A percentile compares a stretch with the other conserved stretches of the same genome.
Evolutionary conservation across 2,113 vertebrate species (phyloP).

Genomic region (Ardeotis arabs): DNA sequence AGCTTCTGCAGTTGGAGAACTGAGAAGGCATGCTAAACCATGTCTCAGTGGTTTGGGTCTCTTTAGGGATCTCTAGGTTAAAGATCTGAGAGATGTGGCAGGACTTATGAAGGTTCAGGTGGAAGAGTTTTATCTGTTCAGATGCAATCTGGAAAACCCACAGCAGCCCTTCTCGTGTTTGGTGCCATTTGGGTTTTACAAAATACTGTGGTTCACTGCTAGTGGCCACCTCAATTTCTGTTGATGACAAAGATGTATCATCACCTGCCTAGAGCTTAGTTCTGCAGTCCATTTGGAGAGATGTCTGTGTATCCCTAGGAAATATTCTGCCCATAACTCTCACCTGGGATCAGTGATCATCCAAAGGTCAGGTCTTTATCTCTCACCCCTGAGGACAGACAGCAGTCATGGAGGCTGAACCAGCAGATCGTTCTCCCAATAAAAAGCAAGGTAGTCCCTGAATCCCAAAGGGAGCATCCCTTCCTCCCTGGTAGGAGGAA

Average conservation of each 20-base stretch:
- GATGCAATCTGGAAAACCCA: background rate
- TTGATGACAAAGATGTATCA: background rate
- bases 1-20: background rate
- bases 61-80: background rate
- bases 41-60: background rate
- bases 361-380: background rate
- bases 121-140: background rate
- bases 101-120: background rate
- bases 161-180: background rate
- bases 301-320: background rate
- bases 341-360: background rate
- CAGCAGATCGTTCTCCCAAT: background rate
- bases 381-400: background rate
- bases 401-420: background rate
- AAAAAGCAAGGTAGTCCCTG: background rate
- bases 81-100: background rate
- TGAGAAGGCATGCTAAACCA: background rate
- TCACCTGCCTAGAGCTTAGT: background rate
- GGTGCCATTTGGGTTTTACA: background rate
- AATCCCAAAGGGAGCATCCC: background rate
- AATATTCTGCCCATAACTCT: background rate
- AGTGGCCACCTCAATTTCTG: background rate
- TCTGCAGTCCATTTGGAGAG: background rate
- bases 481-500: background rate
- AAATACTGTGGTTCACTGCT: accelerated